Evolutionary conservation across 1,140 invertebrate species (phyloP).

Genomic region (Chionoecetes opilio): DNA sequence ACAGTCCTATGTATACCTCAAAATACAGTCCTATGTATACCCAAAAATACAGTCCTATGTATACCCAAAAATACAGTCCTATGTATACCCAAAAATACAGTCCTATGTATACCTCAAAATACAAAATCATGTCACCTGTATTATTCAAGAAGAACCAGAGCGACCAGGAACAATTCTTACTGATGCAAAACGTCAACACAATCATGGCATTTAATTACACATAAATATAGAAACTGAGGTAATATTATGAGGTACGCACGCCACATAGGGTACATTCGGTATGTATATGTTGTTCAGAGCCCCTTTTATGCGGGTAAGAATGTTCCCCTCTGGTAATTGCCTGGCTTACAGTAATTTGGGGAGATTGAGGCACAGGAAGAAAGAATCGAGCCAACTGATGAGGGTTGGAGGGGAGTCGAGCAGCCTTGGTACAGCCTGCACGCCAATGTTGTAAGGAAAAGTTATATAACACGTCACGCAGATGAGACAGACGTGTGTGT

Average conservation of each 20-base stretch:
- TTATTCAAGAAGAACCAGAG: neutral
- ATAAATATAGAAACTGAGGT: neutral
- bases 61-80: no score
- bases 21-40: no score
- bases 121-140: neutral
- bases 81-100: no score
- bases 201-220: neutral
- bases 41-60: no score
- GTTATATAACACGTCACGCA: slow-evolving; percentile 31
- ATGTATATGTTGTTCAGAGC: neutral
- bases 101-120: neutral
- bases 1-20: no score
- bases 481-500: slow-evolving; percentile 24
- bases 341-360: slow-evolving; percentile 52
- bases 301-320: slow-evolving; percentile 45
- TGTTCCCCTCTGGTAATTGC: slow-evolving; percentile 41
- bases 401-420: neutral
- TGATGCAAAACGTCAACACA: neutral
- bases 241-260: slow-evolving; percentile 3
- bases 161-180: neutral
- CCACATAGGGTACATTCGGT: no score
- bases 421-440: neutral
- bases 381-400: slow-evolving; percentile 34
- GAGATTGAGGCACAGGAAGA: slow-evolving; percentile 40
- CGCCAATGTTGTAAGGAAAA: neutral